A percentile compares a stretch with the other conserved stretches of the same genome.
Evolutionary conservation across 2,797 vertebrate species (phyloP).

Genomic region (Tachyglossus aculeatus): DNA sequence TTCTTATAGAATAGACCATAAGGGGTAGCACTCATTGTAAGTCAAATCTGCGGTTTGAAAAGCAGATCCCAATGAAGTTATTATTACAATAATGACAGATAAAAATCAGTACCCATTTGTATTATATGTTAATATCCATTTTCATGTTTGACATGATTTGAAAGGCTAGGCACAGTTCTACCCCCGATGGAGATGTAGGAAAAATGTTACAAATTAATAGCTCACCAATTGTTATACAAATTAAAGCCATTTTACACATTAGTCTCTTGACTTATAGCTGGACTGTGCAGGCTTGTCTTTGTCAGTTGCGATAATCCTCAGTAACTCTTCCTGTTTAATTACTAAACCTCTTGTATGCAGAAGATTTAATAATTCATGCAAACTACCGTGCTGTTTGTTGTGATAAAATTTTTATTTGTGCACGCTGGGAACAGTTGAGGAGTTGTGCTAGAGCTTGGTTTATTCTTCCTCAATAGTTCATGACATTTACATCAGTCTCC

Average conservation of each 20-base stretch:
- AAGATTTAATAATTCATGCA: conserved; percentile 73
- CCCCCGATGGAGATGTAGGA: conserved; percentile 29
- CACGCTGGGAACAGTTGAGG: conserved; percentile 57
- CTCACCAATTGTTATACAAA: conserved; percentile 47
- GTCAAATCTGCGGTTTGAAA: conserved; percentile 39
- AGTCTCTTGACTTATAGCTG: conserved; percentile 57
- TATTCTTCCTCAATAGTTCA: conserved; percentile 66
- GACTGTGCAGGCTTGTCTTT: conserved; percentile 53
- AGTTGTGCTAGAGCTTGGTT: conserved; percentile 49
- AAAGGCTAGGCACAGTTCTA: conserved; percentile 39
- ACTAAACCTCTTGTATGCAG: conserved; percentile 55
- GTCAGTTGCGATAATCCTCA: conserved; percentile 59
- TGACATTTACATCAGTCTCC: conserved; percentile 67
- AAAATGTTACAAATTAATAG: conserved; percentile 59
- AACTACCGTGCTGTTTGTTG: conserved; percentile 64
- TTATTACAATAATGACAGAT: conserved; percentile 16
- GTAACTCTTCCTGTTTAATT: conserved; percentile 65
- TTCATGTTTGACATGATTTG: conserved; percentile 34
- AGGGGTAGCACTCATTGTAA: conserved; percentile 17
- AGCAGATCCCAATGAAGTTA: conserved; percentile 26
- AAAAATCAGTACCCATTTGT: conserved; percentile 35
- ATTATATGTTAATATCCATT: conserved; percentile 48
- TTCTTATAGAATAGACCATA: conserved; percentile 6
- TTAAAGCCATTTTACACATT: conserved; percentile 52
- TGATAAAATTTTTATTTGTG: conserved; percentile 72